Evolutionary conservation across 2,113 vertebrate species (phyloP).

Genomic region (Engystomops pustulosus): DNA sequence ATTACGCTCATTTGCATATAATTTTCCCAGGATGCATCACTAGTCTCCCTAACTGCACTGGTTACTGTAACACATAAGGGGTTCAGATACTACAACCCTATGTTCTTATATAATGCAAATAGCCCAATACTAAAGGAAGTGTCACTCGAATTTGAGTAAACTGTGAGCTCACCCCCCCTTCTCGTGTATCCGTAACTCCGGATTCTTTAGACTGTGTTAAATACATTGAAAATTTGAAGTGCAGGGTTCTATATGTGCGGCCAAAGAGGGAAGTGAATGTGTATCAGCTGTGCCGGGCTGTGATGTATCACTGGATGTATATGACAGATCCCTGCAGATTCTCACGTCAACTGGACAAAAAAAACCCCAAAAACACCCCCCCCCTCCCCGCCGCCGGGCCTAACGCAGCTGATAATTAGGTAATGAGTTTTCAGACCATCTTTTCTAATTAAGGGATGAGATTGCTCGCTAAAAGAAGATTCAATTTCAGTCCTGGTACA

Average conservation of each 20-base stretch:
- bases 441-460: slow-evolving; percentile 45
- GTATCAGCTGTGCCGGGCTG: not conserved
- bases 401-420: slow-evolving; percentile 26
- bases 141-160: not conserved
- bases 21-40: not conserved
- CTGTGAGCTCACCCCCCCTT: not conserved
- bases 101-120: not conserved
- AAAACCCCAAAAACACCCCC: not conserved
- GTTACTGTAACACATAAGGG: not conserved
- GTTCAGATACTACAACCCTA: no score
- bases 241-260: not conserved
- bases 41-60: not conserved
- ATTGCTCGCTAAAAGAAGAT: slow-evolving; percentile 20
- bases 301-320: not conserved
- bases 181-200: slow-evolving; percentile 5
- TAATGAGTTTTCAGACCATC: slow-evolving; percentile 43
- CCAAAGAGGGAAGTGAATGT: not conserved
- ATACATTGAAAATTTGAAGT: not conserved
- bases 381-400: not conserved
- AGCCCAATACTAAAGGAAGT: not conserved
- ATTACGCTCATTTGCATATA: not conserved
- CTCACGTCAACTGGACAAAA: not conserved
- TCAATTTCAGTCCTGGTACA: slow-evolving; percentile 38
- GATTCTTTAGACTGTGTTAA: slow-evolving; percentile 4
- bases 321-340: slow-evolving; percentile 32